These are phyloP conservation scores for Albula goreensis DNA, from an alignment of 2,113 vertebrate species.

Conservation along the genomic window DNA sequence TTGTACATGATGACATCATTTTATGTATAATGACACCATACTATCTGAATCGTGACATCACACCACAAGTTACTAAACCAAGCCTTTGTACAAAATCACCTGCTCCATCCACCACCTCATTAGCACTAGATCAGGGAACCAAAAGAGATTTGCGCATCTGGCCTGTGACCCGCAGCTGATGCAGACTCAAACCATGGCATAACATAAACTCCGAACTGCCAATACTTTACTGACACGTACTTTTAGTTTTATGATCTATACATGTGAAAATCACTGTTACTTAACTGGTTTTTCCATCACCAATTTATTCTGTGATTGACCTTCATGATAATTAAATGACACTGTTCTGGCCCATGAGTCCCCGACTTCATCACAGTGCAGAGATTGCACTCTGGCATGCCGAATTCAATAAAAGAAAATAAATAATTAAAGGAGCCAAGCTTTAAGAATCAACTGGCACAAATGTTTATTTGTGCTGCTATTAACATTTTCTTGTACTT, in stretches of 20 bases:
- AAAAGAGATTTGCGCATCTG: constrained; percentile 30
- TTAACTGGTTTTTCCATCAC: constrained; percentile 25
- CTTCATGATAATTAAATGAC: constrained; percentile 32
- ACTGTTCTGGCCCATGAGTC: constrained; percentile 31
- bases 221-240: constrained; percentile 21
- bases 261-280: constrained; percentile 23
- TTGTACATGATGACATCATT: constrained; percentile 18
- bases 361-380: constrained; percentile 25
- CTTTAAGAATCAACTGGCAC: constrained; percentile 46
- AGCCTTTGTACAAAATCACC: constrained; percentile 32
- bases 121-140: constrained; percentile 11
- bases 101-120: constrained; percentile 29
- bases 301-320: constrained; percentile 33
- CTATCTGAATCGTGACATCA: constrained; percentile 31
- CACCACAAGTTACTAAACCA: constrained; percentile 1
- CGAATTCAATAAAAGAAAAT: constrained; percentile 50
- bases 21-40: constrained; percentile 19
- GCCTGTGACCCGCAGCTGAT: constrained; percentile 12
- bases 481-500: constrained; percentile 37
- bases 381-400: constrained; percentile 26
- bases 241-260: constrained; percentile 24
- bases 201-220: constrained; percentile 11
- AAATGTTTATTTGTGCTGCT: constrained; percentile 38
- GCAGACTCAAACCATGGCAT: constrained; percentile 14
- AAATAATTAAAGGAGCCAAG: constrained; percentile 41